Percentiles rank a stretch among this genome's conserved stretches.
Evolutionary conservation across 2,888 invertebrate genomes (phyloP).

Genomic region (Sisyra nigra): DNA sequence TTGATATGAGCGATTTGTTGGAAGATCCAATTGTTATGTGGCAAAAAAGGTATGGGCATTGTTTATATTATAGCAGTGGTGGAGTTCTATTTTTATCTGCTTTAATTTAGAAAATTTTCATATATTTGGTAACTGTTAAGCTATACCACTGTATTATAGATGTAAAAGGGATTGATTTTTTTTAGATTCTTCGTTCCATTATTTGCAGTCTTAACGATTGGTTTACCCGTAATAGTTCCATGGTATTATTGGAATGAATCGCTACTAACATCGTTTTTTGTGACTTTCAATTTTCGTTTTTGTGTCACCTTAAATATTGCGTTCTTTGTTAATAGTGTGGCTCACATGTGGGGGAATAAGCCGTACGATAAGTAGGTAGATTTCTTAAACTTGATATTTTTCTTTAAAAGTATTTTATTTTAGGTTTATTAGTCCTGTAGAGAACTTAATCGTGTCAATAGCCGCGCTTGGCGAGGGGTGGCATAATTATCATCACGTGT

Average conservation of each 20-base stretch:
- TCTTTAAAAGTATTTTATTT: neutral
- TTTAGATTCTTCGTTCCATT: slow-evolving; percentile 51
- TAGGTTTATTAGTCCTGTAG: slow-evolving; percentile 52
- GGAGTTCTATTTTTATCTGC: no score
- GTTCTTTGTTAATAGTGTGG: slow-evolving; percentile 88
- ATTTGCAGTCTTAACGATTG: slow-evolving; percentile 49
- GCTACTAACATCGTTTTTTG: slow-evolving; percentile 61
- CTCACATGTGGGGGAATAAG: slow-evolving; percentile 83
- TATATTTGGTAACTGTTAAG: neutral
- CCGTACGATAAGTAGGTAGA: slow-evolving; percentile 68
- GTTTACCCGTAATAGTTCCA: slow-evolving; percentile 60
- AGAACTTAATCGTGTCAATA: slow-evolving; percentile 55
- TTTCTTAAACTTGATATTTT: neutral
- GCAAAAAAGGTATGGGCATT: slow-evolving; percentile 42
- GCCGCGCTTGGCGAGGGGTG: slow-evolving; percentile 67
- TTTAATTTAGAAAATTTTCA: no score
- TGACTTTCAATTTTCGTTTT: slow-evolving; percentile 72
- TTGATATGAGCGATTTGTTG: slow-evolving; percentile 54
- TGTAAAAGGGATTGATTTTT: slow-evolving; percentile 12
- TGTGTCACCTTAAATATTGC: slow-evolving; percentile 77
- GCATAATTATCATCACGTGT: slow-evolving; percentile 74
- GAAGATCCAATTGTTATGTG: slow-evolving; percentile 59
- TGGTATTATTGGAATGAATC: slow-evolving; percentile 73
- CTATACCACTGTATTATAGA: no score
- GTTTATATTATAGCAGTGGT: neutral